Evolutionary conservation across 1,140 invertebrate species (phyloP).

Genomic region (Zelostemma sp.): DNA sequence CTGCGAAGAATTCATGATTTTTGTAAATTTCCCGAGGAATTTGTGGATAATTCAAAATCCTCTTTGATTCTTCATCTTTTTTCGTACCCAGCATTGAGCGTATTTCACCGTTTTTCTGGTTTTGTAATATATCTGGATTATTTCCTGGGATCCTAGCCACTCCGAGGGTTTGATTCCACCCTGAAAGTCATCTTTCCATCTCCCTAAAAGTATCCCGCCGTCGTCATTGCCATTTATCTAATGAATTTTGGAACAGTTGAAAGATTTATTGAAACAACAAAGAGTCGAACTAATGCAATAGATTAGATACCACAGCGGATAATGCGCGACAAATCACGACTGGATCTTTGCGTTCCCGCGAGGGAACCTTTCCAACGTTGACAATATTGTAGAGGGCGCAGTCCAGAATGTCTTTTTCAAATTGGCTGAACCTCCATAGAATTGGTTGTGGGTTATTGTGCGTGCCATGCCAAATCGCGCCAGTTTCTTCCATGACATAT

Average conservation of each 20-base stretch:
- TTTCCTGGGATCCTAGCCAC: slow-evolving; percentile 89
- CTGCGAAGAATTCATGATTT: no score
- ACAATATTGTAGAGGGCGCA: slow-evolving; percentile 85
- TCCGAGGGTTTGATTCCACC: slow-evolving; percentile 86
- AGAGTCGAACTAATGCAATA: no score
- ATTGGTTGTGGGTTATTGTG: slow-evolving; percentile 84
- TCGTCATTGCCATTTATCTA: slow-evolving; percentile 88
- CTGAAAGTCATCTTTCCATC: slow-evolving; percentile 88
- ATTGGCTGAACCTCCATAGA: slow-evolving; percentile 94
- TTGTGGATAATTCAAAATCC: no score
- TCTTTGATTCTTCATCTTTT: no score
- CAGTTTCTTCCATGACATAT: slow-evolving; percentile 88
- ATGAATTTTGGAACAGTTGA: neutral
- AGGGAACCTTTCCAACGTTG: slow-evolving; percentile 77
- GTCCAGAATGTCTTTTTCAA: no score
- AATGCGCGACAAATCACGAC: slow-evolving; percentile 82
- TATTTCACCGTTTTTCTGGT: slow-evolving; percentile 91
- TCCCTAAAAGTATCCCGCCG: slow-evolving; percentile 86
- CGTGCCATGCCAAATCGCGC: slow-evolving; percentile 91
- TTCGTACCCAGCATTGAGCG: slow-evolving; percentile 97
- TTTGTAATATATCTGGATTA: slow-evolving; percentile 86
- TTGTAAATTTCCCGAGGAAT: no score
- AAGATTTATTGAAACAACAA: no score
- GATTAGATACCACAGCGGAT: slow-evolving; percentile 79
- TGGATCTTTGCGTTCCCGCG: slow-evolving; percentile 77